phyloP scores from a whole-genome alignment of 2,888 invertebrate genomes.

The Metopia argyrocephala region DNA sequence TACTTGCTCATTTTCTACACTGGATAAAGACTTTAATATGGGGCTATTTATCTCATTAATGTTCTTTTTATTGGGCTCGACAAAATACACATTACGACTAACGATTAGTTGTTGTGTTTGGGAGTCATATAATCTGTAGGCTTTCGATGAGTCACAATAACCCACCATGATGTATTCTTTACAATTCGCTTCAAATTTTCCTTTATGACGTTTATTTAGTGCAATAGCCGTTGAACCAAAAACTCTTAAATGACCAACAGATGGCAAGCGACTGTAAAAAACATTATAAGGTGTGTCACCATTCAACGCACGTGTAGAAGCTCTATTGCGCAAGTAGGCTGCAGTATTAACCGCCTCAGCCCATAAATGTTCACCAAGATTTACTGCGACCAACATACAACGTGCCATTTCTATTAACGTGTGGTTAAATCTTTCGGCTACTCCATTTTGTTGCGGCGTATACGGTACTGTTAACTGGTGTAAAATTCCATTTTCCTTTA shows the following conservation, averaged over 20 bases:
- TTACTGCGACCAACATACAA: conserved; percentile 23
- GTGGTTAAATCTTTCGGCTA: conserved; percentile 34
- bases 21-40: too few relatives aligned
- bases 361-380: conserved; percentile 23
- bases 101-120: background rate
- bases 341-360: conserved; percentile 36
- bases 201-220: conserved; percentile 20
- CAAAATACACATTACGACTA: background rate
- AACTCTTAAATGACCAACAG: conserved; percentile 27
- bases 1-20: too few relatives aligned
- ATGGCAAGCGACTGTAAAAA: conserved; percentile 49
- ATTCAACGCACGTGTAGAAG: conserved; percentile 38
- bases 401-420: conserved; percentile 44
- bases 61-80: background rate
- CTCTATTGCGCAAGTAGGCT: too few relatives aligned
- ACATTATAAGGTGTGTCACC: conserved; percentile 52
- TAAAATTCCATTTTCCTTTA: conserved; percentile 35
- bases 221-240: conserved; percentile 47
- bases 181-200: conserved; percentile 6
- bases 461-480: conserved; percentile 32
- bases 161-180: conserved; percentile 12
- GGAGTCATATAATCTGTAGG: conserved; percentile 1
- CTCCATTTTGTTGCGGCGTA: conserved; percentile 39
- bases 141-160: conserved; percentile 12
- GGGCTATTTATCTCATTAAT: too few relatives aligned